Conservation (phyloP, 2,888 invertebrate genomes). For the Ligdia adustata region DNA sequence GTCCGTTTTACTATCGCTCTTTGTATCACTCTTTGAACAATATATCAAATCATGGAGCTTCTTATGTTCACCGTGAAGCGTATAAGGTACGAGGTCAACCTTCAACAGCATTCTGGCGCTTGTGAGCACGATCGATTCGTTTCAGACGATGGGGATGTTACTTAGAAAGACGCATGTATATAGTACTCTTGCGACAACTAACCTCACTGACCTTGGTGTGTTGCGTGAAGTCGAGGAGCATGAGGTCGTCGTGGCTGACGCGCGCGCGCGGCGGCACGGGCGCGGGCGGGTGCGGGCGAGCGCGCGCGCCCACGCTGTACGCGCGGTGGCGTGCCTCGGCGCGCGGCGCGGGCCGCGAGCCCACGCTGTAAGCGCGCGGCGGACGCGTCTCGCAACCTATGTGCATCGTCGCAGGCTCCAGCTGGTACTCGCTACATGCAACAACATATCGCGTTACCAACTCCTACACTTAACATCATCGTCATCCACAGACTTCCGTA, state of each 20-base stretch:
- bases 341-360: constrained; percentile 55
- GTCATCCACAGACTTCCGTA: no score
- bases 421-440: constrained; percentile 90
- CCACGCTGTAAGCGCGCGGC: constrained; percentile 77
- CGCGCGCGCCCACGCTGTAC: constrained; percentile 87
- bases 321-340: constrained; percentile 86
- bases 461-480: no score
- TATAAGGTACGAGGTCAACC: no score
- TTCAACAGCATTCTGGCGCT: no score
- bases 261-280: constrained; percentile 39
- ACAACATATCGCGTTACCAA: no score
- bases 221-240: constrained; percentile 87
- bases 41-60: no score
- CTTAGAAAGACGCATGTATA: background rate
- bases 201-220: constrained; percentile 52
- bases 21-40: no score
- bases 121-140: no score
- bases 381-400: constrained; percentile 86
- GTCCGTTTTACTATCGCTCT: no score
- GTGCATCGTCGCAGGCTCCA: constrained; percentile 92
- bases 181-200: no score
- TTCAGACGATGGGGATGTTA: no score
- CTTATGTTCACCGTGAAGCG: no score
- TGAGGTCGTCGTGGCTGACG: constrained; percentile 88
- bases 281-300: constrained; percentile 34